Evolutionary conservation across 2,113 vertebrate species (phyloP), one percentile per base, ranked within the genome.

Genomic region (Aspiorhynchus laticeps): DNA sequence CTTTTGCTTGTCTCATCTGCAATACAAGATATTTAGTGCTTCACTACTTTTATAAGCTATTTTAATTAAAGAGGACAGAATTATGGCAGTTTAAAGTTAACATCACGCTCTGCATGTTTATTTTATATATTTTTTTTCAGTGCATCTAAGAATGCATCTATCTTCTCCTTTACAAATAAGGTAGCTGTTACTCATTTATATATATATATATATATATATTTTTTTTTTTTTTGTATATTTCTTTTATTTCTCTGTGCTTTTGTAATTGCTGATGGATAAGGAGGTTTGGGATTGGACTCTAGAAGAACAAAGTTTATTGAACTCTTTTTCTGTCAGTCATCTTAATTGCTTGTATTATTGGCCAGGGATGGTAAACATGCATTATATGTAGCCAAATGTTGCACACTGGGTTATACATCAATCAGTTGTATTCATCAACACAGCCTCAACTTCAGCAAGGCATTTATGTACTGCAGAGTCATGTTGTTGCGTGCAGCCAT

Each of bases 401-500:
- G 3, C 33, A 24, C 14, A 14, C 36, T 46, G 17, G 51, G 51
- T 53, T 31, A 33, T 69, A 83, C 41, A 87, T 87, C 77, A 53
- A 56, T 21, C 69, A 7, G 9, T 76, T 1, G 1, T 11, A 38
- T 65, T 21, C 63, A n/a, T 74, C 15, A 48, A 14, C 7, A 69
- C 14, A 33, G 24, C 10, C 78, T 38, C 31, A 43, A n/a, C 51
- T 73, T 82, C 9, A 78, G 75, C 17, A n/a, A 73, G 75, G 33
- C 33, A 74, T 24, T 73, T 41, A n/a, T 17, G 63, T 80, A 51
- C 26, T 43, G 11, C 77, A n/a, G 38, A 67, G 86, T 69, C 56
- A 94, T 95, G 93, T 84, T 92, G 91, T 80, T 91, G 80, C 85
- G 91, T 84, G 88, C 86, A 83, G 73, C 85, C 41, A 56, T 93